A percentile compares a stretch with the other conserved stretches of the same genome.
Conservation (phyloP, 1,140 invertebrate genomes). For the Drosophila burlai region DNA sequence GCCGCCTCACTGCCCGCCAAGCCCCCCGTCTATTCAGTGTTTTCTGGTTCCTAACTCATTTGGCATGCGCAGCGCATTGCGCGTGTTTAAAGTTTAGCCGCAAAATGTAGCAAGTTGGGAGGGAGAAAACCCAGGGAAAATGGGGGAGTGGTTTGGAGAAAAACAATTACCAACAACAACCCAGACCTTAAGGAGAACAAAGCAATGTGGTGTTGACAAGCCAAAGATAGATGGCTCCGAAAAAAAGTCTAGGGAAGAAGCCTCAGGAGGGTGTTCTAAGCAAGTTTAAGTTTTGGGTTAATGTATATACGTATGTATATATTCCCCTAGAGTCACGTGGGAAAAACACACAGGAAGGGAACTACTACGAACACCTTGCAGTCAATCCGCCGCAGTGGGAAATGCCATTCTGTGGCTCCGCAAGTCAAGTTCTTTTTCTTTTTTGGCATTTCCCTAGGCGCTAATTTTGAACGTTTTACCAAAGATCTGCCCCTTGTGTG, state of each 20-base stretch:
- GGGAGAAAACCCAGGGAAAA: not conserved
- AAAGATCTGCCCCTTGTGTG: constrained; percentile 23
- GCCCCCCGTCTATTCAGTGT: not conserved
- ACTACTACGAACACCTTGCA: constrained; percentile 25
- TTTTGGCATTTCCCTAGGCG: constrained; percentile 64
- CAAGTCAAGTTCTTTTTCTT: constrained; percentile 46
- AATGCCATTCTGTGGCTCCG: constrained; percentile 38
- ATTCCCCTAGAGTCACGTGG: constrained; percentile 32
- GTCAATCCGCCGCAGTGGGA: constrained; percentile 25
- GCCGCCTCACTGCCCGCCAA: constrained; percentile 11
- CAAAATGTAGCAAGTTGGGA: constrained; percentile 46
- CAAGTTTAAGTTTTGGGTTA: constrained; percentile 17
- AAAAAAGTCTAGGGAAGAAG: constrained; percentile 16
- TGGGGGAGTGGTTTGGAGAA: constrained; percentile 52
- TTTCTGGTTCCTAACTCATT: constrained; percentile 52
- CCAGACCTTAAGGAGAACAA: constrained; percentile 31
- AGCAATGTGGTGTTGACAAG: constrained; percentile 65
- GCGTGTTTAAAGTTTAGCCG: constrained; percentile 76
- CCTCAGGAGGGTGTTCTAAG: not conserved
- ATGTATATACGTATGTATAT: not conserved
- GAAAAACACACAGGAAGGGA: constrained; percentile 34
- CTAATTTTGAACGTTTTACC: constrained; percentile 61
- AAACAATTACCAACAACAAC: constrained; percentile 69
- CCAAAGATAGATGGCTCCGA: constrained; percentile 67
- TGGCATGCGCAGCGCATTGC: constrained; percentile 76